These are phyloP conservation scores for Labrus mixtus DNA, from an alignment of 2,113 vertebrate genomes.

Conservation along the genomic window DNA sequence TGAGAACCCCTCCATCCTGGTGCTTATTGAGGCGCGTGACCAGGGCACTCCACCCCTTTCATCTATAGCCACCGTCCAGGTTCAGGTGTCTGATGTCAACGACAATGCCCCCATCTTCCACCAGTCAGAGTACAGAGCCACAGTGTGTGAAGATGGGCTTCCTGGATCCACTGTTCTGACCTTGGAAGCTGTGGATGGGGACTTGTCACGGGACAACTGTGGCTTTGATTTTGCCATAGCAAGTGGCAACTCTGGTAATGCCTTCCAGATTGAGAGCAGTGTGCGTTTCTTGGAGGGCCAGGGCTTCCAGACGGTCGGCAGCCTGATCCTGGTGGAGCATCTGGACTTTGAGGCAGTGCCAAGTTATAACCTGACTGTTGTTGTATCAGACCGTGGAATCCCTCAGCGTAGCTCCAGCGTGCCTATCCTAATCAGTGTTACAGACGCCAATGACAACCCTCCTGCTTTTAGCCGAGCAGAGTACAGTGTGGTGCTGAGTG, in stretches of 20 bases:
- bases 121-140: conserved; percentile 86
- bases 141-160: conserved; percentile 89
- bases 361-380: conserved; percentile 91
- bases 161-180: conserved; percentile 92
- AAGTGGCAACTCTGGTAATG: conserved; percentile 90
- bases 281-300: conserved; percentile 86
- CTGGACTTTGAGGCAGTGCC: conserved; percentile 92
- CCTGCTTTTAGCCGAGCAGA: conserved; percentile 88
- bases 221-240: conserved; percentile 94
- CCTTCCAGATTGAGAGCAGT: conserved; percentile 94
- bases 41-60: conserved; percentile 87
- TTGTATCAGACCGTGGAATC: conserved; percentile 91
- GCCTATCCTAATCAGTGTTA: conserved; percentile 86
- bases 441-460: conserved; percentile 93
- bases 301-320: conserved; percentile 87
- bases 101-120: conserved; percentile 93
- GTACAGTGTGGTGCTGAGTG: conserved; percentile 88
- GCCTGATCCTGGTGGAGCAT: conserved; percentile 89
- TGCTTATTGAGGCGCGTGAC: conserved; percentile 92
- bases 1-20: conserved; percentile 85
- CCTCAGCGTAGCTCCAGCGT: conserved; percentile 90
- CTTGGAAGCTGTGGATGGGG: conserved; percentile 88
- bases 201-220: conserved; percentile 89
- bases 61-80: conserved; percentile 88
- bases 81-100: conserved; percentile 92